Base-by-base conservation (phyloP, 2,113 vertebrate species). In the Lampris incognitus region DNA sequence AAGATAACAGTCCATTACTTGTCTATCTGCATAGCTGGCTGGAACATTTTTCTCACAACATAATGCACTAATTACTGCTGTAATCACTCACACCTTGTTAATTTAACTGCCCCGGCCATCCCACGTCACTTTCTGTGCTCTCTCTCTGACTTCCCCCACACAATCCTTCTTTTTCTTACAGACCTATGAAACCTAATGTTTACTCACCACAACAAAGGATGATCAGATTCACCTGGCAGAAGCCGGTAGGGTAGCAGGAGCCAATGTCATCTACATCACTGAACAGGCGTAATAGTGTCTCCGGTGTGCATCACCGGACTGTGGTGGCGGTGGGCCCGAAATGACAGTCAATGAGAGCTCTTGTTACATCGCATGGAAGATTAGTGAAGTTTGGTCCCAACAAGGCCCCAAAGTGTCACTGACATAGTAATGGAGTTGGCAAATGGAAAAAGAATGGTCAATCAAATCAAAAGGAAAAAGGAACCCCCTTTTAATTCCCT, bases 11-110 rank as follows among this genome's bases (percentile, higher is more conserved):
- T 82, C 82, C 85, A 91, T 88, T 90, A 93, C 84, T 82, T 69
- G 78, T 79, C 79, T 66, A 79, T 85, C 86, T 83, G 87, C 91
- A 77, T 84, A 88, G 86, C 44, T 79, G 78, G 78, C 66, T 71
- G 58, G 75, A 74, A 73, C 87, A 71, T 86, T 91, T 87, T 89
- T 79, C 87, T 91, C 87, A 83, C 83, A 74, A 77, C 73, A 84
- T 87, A 88, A 86, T 85, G 79, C 77, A 83, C 86, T 91, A 92
- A 93, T 94, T 91, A 91, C 84, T n/a, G 63, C 73, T 83, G 82
- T 75, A 86, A 91, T 88, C 78, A 90, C 87, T 85, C 85, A 87
- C 75, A 78, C 64, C 54, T 50, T 67, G 70, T 76, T 81, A 56
- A 81, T 75, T 81, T 74, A 61, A 58, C 66, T 10, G 13, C 56